phyloP scores from a whole-genome alignment of 2,113 vertebrate genomes.

The Hoplias malabaricus region DNA sequence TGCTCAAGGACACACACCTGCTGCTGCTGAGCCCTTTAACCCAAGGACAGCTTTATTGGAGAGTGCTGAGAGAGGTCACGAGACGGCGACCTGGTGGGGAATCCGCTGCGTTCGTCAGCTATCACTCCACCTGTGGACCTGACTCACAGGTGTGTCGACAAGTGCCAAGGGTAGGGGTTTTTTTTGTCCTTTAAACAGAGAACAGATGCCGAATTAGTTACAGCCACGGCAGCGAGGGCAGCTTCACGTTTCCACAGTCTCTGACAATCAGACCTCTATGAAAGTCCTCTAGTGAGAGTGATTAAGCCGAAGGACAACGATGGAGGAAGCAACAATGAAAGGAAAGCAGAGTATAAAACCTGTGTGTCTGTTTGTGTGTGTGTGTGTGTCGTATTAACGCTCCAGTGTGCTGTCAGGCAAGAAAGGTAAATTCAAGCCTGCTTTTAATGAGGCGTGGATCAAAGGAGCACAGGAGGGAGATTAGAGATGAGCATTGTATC shows the following conservation, averaged over 20 bases:
- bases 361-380: neutral
- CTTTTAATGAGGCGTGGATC: slow-evolving; percentile 57
- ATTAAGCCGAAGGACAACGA: slow-evolving; percentile 2
- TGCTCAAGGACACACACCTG: slow-evolving; percentile 42
- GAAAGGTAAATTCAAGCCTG: slow-evolving; percentile 43
- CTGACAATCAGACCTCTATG: neutral
- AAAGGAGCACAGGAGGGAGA: slow-evolving; percentile 54
- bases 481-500: slow-evolving; percentile 61
- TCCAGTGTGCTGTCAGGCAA: slow-evolving; percentile 40
- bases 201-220: neutral
- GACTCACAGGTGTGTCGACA: neutral
- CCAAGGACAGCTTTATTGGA: slow-evolving; percentile 28
- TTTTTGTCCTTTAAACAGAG: neutral
- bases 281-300: neutral
- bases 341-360: neutral
- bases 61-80: slow-evolving; percentile 39
- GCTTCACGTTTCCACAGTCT: neutral
- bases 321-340: neutral
- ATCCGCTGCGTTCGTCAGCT: neutral
- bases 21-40: slow-evolving; percentile 24
- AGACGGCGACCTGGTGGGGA: slow-evolving; percentile 24
- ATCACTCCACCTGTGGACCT: slow-evolving; percentile 6
- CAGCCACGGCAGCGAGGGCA: neutral
- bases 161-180: neutral
- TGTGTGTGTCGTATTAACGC: slow-evolving; percentile 27